These are phyloP conservation scores for Chaenocephalus aceratus DNA, from an alignment of 2,113 vertebrate genomes.

Conservation along the genomic window DNA sequence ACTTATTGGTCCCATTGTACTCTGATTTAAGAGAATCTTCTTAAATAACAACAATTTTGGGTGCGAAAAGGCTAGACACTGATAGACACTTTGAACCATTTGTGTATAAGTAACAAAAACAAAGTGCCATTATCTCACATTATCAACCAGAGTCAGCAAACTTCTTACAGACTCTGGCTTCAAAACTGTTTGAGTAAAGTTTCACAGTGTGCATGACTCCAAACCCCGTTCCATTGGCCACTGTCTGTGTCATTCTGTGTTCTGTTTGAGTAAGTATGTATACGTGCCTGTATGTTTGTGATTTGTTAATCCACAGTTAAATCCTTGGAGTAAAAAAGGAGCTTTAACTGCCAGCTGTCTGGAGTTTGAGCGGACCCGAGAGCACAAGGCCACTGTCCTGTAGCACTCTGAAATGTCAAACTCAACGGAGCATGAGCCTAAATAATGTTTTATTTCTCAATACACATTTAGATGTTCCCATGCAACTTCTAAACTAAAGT, in stretches of 20 bases:
- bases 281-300: slow-evolving; percentile 12
- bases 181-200: slow-evolving; percentile 29
- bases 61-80: neutral
- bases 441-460: slow-evolving; percentile 4
- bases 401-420: slow-evolving; percentile 38
- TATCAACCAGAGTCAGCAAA: slow-evolving; percentile 5
- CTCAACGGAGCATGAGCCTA: slow-evolving; percentile 25
- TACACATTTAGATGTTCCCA: neutral
- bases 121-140: neutral
- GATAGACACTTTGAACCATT: neutral
- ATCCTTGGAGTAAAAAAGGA: slow-evolving; percentile 49
- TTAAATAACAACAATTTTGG: neutral
- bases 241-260: slow-evolving; percentile 1
- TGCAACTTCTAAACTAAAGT: neutral
- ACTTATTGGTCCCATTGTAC: no score
- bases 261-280: slow-evolving; percentile 7
- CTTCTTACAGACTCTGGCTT: slow-evolving; percentile 32
- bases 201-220: slow-evolving; percentile 31
- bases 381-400: slow-evolving; percentile 7
- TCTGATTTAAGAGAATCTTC: neutral
- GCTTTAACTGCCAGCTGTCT: slow-evolving; percentile 38
- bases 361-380: slow-evolving; percentile 13
- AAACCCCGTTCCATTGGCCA: slow-evolving; percentile 4
- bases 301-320: slow-evolving; percentile 68
- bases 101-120: neutral